phyloP scores from a whole-genome alignment of 2,113 vertebrate species.

The Hymenochirus boettgeri region DNA sequence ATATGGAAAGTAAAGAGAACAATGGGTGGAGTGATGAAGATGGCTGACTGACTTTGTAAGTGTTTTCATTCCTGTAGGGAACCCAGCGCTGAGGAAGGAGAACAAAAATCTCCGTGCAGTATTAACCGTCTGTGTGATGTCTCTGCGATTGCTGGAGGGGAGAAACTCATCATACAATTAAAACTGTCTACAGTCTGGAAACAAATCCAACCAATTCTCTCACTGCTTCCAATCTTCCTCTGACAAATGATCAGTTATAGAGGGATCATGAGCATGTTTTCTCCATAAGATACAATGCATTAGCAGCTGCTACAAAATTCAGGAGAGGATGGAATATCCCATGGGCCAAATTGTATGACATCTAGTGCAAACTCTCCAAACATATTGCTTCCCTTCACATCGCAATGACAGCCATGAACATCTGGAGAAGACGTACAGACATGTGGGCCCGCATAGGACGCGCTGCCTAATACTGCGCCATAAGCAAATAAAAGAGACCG shows the following conservation, averaged over 20 bases:
- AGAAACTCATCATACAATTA: slow-evolving; percentile 20
- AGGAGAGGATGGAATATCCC: not conserved
- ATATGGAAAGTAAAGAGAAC: too few relatives aligned
- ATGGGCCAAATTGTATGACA: slow-evolving; percentile 6
- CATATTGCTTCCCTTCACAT: slow-evolving; percentile 1
- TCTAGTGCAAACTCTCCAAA: slow-evolving; percentile 5
- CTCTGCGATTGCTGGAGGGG: not conserved
- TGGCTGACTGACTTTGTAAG: too few relatives aligned
- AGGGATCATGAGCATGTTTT: not conserved
- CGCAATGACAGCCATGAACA: slow-evolving; percentile 10
- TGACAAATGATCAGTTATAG: slow-evolving; percentile 15
- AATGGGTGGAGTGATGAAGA: too few relatives aligned
- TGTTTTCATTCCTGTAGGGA: too few relatives aligned
- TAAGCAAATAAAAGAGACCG: too few relatives aligned
- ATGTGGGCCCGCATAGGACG: not conserved
- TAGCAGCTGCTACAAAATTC: slow-evolving; percentile 14
- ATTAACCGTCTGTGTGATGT: too few relatives aligned
- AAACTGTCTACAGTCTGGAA: slow-evolving; percentile 16
- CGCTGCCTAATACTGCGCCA: not conserved
- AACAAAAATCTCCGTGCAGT: too few relatives aligned
- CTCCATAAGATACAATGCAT: slow-evolving; percentile 12
- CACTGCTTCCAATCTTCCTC: not conserved
- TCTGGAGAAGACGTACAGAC: not conserved
- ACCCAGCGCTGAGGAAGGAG: too few relatives aligned
- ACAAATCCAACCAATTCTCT: not conserved